Percentiles rank a stretch among this genome's conserved stretches.
phyloP scores from a whole-genome alignment of 2,797 vertebrate species.

The Cuculus canorus region DNA sequence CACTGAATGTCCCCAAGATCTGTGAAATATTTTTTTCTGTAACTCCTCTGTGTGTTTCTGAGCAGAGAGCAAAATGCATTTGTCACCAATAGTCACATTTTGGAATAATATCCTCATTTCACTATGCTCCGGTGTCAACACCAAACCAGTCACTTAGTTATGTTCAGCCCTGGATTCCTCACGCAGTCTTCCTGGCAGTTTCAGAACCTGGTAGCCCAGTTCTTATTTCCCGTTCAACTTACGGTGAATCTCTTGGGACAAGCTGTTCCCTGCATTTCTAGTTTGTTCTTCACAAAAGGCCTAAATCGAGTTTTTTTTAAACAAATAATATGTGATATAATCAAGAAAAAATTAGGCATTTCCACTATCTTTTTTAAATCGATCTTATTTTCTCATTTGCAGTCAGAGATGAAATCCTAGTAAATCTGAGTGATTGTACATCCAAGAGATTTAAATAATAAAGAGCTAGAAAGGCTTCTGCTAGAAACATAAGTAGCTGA shows the following conservation, averaged over 20 bases:
- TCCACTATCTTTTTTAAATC: background rate
- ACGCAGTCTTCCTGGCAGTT: background rate
- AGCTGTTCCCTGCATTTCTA: background rate
- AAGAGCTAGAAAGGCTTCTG: background rate
- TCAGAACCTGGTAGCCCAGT: too few relatives aligned
- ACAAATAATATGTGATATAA: background rate
- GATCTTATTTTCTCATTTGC: background rate
- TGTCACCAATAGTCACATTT: background rate
- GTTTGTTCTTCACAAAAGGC: background rate
- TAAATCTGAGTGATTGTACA: background rate
- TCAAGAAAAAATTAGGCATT: background rate
- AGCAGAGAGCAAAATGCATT: background rate
- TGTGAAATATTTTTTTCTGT: background rate
- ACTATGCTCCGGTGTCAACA: background rate
- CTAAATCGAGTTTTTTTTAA: background rate
- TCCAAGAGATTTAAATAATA: background rate
- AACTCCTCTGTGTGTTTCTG: background rate
- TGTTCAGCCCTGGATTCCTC: background rate
- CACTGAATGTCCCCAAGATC: background rate
- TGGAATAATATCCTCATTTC: background rate
- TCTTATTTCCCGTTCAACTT: background rate
- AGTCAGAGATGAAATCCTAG: background rate
- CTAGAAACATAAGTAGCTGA: background rate
- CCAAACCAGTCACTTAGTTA: background rate
- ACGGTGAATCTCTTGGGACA: background rate